Evolutionary conservation across 2,888 invertebrate genomes (phyloP), one percentile per base, ranked within the genome.

Genomic region (Lasioglossum vierecki): DNA sequence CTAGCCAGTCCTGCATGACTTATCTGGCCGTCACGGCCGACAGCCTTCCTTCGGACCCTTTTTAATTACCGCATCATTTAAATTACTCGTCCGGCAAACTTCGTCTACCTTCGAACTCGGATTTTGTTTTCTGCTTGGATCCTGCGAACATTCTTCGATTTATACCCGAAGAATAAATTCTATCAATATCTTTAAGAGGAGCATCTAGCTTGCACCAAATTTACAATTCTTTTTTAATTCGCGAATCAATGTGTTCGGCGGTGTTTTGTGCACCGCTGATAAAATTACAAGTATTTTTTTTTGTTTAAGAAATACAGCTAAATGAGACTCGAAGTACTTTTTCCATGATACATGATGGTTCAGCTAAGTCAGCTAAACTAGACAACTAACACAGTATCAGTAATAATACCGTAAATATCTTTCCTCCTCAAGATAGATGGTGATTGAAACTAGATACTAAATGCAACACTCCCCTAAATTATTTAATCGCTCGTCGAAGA

Each of bases 21-120:
- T 93, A 92, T 93, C 92, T 91, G 89, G 90, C 91, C 89, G 89
- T 91, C 91, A 93, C 91, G 90, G 90, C 87, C 92, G 92, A 92
- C 92, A 91, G 91, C 83, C 87, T 90, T 91, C 89, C 91, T 90
- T 88, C 89, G 90, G 88, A 89, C 90, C 91, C 88, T 90, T 92
- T 93, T 92, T 92, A 93, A 93, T 92, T 93, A 92, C 91, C 91
- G 91, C 92, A 83, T 90, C 87, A 84, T 88, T 86, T 87, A 88
- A 93, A 93, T 93, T 93, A 92, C 90, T 90, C 91, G 91, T 88
- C 86, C 83, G 87, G 86, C 84, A 83, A 87, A 84, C 60, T 84
- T 90, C 90, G 82, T 82, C 80, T 80, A 87, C 79, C 86, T 80
- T 80, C 73, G 70, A 81, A 41, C 73, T 80, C 0, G 57, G 13